Conservation (phyloP, 1,140 invertebrate species). For the Pachyrhynchus sulphureomaculatus region DNA sequence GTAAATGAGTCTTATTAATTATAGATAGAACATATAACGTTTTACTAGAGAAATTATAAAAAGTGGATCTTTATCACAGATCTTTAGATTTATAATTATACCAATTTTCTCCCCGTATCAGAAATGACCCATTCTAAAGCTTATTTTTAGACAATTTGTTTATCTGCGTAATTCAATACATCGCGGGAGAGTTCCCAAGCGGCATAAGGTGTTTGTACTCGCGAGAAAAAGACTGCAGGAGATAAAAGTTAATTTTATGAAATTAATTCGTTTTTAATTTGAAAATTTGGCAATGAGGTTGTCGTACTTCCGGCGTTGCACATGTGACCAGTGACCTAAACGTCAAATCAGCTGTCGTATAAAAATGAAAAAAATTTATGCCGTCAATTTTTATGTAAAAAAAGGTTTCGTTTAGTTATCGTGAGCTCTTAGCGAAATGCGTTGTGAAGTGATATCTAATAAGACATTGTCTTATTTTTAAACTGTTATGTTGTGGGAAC, state of each 20-base stretch:
- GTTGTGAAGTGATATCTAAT: background rate
- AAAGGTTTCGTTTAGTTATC: background rate
- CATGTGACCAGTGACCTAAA: conserved; percentile 15
- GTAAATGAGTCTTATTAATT: too few relatives aligned
- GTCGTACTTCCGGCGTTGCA: background rate
- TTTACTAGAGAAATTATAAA: too few relatives aligned
- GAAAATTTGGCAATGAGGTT: background rate
- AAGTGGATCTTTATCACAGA: too few relatives aligned
- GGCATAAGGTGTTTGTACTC: background rate
- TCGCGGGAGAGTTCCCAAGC: conserved; percentile 11
- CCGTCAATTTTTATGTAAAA: conserved; percentile 3
- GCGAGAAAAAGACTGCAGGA: background rate
- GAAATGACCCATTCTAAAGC: background rate
- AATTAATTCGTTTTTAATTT: background rate
- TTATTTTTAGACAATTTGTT: conserved; percentile 24
- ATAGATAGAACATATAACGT: too few relatives aligned
- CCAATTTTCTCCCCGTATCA: too few relatives aligned
- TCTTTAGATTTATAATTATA: too few relatives aligned
- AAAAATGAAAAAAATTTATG: conserved; percentile 20
- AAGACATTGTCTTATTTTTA: background rate
- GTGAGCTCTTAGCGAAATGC: background rate
- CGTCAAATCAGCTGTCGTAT: conserved; percentile 16
- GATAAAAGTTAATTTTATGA: background rate
- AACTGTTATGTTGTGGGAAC: conserved; percentile 6
- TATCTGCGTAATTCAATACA: conserved; percentile 18